A percentile compares a stretch with the other conserved stretches of the same genome.
These are phyloP conservation scores for Hedya salicella DNA, from an alignment of 2,888 invertebrate genomes.

Conservation along the genomic window DNA sequence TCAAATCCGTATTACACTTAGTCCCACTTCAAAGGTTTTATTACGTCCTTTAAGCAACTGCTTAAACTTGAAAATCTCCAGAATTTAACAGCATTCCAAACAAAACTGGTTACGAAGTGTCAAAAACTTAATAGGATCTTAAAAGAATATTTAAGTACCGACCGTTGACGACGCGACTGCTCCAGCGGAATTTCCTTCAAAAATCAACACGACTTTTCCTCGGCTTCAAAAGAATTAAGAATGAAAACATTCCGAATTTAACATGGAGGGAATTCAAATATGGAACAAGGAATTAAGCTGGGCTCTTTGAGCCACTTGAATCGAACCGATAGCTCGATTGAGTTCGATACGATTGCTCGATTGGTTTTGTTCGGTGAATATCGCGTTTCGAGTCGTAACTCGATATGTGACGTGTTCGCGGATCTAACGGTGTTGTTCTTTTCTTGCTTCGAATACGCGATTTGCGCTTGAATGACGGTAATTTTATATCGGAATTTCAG, in stretches of 20 bases:
- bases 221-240: constrained; percentile 38
- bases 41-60: constrained; percentile 6
- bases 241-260: constrained; percentile 37
- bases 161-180: constrained; percentile 20
- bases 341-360: too few relatives aligned
- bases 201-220: constrained; percentile 37
- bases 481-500: not conserved
- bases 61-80: constrained; percentile 4
- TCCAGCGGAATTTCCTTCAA: constrained; percentile 22
- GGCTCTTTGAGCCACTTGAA: constrained; percentile 47
- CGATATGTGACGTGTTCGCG: constrained; percentile 63
- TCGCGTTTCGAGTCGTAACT: constrained; percentile 57
- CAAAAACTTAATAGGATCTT: constrained; percentile 31
- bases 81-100: constrained; percentile 11
- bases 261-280: constrained; percentile 36
- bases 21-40: not conserved
- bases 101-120: constrained; percentile 33
- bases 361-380: constrained; percentile 52
- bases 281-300: constrained; percentile 38
- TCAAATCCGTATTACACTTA: too few relatives aligned
- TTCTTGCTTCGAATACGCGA: constrained; percentile 3
- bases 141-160: constrained; percentile 31
- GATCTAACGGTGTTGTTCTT: constrained; percentile 54
- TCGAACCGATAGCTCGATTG: too few relatives aligned
- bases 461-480: not conserved